Evolutionary conservation across 2,888 invertebrate genomes (phyloP).

Genomic region (Ophion obscuratus): DNA sequence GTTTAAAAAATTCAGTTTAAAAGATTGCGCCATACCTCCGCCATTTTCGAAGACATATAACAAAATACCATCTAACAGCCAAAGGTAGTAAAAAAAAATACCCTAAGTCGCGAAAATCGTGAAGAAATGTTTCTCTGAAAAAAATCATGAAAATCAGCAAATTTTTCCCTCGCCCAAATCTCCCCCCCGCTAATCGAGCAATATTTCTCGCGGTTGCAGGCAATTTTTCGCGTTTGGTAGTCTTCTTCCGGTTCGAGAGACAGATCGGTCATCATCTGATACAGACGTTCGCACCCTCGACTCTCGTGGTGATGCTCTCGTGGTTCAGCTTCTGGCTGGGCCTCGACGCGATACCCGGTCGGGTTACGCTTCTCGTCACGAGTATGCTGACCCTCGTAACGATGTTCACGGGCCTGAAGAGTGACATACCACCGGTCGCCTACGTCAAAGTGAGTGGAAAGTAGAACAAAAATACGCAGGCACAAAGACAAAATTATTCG

Average conservation of each 20-base stretch:
- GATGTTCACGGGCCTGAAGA: slow-evolving; percentile 93
- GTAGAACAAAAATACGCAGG: background rate
- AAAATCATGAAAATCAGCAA: too few relatives aligned
- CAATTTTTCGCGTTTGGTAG: slow-evolving; percentile 91
- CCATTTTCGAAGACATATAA: too few relatives aligned
- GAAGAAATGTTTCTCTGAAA: too few relatives aligned
- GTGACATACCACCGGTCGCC: slow-evolving; percentile 94
- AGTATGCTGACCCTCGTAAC: slow-evolving; percentile 94
- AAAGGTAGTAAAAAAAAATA: too few relatives aligned
- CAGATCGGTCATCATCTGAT: slow-evolving; percentile 94
- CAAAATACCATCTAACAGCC: too few relatives aligned
- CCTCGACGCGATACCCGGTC: slow-evolving; percentile 92
- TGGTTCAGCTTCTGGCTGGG: slow-evolving; percentile 96
- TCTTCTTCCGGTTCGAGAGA: slow-evolving; percentile 92
- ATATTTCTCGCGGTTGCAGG: slow-evolving; percentile 83
- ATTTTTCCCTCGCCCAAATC: too few relatives aligned
- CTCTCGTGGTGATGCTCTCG: slow-evolving; percentile 92
- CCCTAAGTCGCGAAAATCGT: too few relatives aligned
- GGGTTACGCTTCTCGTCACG: slow-evolving; percentile 92
- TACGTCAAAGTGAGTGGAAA: slow-evolving; percentile 90
- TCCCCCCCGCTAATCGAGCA: background rate
- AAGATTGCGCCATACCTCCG: too few relatives aligned
- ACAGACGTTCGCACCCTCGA: slow-evolving; percentile 94
- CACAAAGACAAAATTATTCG: background rate
- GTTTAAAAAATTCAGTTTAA: too few relatives aligned